Evolutionary conservation across 2,113 vertebrate genomes (phyloP), one percentile per base, ranked within the genome.

Genomic region (Eptesicus fuscus): DNA sequence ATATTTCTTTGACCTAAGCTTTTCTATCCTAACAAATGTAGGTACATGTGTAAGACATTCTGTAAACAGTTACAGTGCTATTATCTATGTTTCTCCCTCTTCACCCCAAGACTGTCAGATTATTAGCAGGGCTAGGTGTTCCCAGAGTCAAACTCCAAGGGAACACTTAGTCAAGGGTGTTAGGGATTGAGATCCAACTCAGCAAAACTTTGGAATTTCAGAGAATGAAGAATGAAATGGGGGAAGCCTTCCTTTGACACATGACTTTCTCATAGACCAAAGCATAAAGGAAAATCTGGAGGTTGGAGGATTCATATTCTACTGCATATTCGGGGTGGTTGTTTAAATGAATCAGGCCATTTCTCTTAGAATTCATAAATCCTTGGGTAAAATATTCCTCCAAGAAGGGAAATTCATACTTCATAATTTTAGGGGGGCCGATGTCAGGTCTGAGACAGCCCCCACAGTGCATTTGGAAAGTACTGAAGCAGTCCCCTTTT

Each of bases 331-430:
- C 78, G 8, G 37, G n/a, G 84, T 28, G 82, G 56, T 28, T 44
- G 79, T 89, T 84, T 59, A 61, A 83, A 37, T 40, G 85, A 85
- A 95, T 84, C 96, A 94, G 88, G 84, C 84, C 89, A 51, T 96
- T 96, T 94, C 96, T 96, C 80, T 80, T 74, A 91, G 80, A 96
- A 86, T 85, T 95, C 77, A 88, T 90, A 97, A 97, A 95, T 94
- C 13, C 95, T 87, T 61, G 49, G 51, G 23, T 80, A 91, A 96
- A 94, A 91, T 74, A 93, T 93, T 96, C 93, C 92, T 97, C 61
- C 96, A 96, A 97, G 86, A 61, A 80, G 49, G 51, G 35, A 94
- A 93, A 95, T 32, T 90, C 10, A 32, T 88, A 95, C 85, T 86
- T 88, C 74, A 95, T 97, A 97, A 94, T 85, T 77, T 93, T 83